phyloP scores from a whole-genome alignment of 2,797 vertebrate genomes.

The Halcyon chelicuti region DNA sequence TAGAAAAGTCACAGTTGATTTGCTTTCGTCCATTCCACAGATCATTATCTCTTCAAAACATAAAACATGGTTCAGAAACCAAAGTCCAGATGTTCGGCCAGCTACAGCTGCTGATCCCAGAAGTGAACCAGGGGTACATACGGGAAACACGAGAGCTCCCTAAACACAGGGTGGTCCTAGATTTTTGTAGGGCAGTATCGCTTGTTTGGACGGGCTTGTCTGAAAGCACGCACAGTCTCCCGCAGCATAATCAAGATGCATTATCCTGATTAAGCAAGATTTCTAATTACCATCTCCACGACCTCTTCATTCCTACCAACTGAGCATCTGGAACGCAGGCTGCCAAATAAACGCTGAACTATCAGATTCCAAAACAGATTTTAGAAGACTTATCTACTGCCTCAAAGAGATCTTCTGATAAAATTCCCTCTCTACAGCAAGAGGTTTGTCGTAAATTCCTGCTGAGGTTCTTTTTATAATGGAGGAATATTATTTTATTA shows the following conservation, averaged over 20 bases:
- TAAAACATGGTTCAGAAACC: not conserved
- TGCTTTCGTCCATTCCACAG: slow-evolving; percentile 21
- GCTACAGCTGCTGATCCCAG: slow-evolving; percentile 3
- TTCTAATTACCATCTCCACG: slow-evolving; percentile 10
- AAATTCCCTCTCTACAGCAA: not conserved
- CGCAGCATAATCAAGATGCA: not conserved
- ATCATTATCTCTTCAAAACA: slow-evolving; percentile 56
- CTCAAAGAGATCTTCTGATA: slow-evolving; percentile 18
- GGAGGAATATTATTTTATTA: slow-evolving; percentile 25
- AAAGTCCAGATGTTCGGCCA: not conserved
- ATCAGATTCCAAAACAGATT: slow-evolving; percentile 44
- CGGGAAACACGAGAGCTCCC: not conserved
- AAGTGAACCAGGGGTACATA: not conserved
- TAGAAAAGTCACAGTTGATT: not conserved
- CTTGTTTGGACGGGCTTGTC: slow-evolving; percentile 36
- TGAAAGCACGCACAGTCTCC: not conserved
- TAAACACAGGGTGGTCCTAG: not conserved
- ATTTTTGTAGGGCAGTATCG: not conserved
- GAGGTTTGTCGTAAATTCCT: not conserved
- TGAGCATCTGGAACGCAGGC: slow-evolving; percentile 13
- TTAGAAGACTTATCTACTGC: slow-evolving; percentile 3
- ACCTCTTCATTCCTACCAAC: slow-evolving; percentile 20
- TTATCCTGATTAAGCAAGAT: slow-evolving; percentile 32
- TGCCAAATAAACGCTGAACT: slow-evolving; percentile 37
- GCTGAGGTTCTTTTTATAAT: not conserved